Evolutionary conservation across 2,113 vertebrate species (phyloP).

Genomic region (Caretta caretta): DNA sequence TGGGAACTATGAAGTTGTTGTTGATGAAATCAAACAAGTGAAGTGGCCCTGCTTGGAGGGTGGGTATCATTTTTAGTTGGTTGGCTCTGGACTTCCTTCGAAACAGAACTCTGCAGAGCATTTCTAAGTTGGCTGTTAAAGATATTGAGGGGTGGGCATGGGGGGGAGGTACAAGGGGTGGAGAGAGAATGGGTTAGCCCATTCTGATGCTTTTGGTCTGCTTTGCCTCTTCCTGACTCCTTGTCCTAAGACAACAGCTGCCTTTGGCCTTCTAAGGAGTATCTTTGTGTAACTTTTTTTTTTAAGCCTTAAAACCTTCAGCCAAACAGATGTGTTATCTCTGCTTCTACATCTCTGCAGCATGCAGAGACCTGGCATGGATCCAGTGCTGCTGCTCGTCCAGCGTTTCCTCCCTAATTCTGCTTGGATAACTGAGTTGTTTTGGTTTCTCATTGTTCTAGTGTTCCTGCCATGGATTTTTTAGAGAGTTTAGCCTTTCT

Average conservation of each 20-base stretch:
- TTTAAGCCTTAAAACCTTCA: slow-evolving; percentile 20
- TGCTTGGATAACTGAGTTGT: background rate
- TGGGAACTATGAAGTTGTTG: background rate
- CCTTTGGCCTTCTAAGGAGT: slow-evolving; percentile 48
- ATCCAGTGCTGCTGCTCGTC: slow-evolving; percentile 15
- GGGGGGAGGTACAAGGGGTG: fast-evolving
- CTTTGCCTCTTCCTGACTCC: slow-evolving; percentile 52
- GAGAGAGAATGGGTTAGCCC: slow-evolving; percentile 59
- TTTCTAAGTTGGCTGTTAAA: slow-evolving; percentile 32
- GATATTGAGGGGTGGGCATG: background rate
- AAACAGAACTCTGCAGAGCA: background rate
- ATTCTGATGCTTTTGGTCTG: slow-evolving; percentile 42
- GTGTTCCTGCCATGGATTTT: background rate
- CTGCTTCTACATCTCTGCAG: slow-evolving; percentile 23
- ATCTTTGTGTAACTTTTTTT: slow-evolving; percentile 18
- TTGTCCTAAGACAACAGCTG: slow-evolving; percentile 49
- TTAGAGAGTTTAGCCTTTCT: fast-evolving
- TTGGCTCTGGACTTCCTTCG: slow-evolving; percentile 4
- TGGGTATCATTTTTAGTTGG: background rate
- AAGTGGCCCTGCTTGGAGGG: background rate
- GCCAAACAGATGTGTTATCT: slow-evolving; percentile 16
- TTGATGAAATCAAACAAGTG: fast-evolving
- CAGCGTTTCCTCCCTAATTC: background rate
- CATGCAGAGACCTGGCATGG: slow-evolving; percentile 12
- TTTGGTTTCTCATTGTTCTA: slow-evolving; percentile 36